phyloP scores from a whole-genome alignment of 2,797 vertebrate species.

The Hylomyscus alleni region DNA sequence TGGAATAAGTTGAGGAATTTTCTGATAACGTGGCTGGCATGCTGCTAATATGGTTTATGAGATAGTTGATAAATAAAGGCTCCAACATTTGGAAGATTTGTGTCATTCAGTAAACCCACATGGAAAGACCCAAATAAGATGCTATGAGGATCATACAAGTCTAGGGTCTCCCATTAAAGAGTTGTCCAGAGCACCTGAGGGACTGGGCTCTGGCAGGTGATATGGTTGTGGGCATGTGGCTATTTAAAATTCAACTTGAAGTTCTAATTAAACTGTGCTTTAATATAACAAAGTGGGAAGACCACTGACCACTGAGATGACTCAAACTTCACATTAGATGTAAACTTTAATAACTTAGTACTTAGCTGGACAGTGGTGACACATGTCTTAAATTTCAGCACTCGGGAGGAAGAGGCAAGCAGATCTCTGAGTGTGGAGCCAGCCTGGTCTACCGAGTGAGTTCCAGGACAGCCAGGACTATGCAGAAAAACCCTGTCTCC shows the following conservation, averaged over 20 bases:
- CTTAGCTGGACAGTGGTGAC: background rate
- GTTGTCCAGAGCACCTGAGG: background rate
- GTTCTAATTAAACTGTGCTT: background rate
- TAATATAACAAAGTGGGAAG: background rate
- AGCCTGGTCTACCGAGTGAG: background rate
- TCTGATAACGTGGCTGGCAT: background rate
- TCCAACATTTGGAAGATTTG: slow-evolving; percentile 4
- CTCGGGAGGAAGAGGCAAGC: background rate
- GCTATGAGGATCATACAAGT: background rate
- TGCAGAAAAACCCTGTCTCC: background rate
- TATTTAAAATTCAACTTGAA: background rate
- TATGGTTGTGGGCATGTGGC: rapidly evolving
- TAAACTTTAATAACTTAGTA: background rate
- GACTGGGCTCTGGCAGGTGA: background rate
- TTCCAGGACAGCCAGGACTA: background rate
- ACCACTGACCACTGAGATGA: background rate
- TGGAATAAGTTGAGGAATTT: background rate
- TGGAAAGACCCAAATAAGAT: background rate
- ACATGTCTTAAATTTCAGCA: background rate
- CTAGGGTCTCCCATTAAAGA: background rate
- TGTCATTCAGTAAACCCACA: background rate
- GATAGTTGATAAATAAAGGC: background rate
- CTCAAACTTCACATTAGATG: background rate
- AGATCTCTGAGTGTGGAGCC: background rate
- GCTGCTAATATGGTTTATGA: background rate